Evolutionary conservation across 2,113 vertebrate species (phyloP), one percentile per base, ranked within the genome.

Genomic region (Corythornis vintsioides): DNA sequence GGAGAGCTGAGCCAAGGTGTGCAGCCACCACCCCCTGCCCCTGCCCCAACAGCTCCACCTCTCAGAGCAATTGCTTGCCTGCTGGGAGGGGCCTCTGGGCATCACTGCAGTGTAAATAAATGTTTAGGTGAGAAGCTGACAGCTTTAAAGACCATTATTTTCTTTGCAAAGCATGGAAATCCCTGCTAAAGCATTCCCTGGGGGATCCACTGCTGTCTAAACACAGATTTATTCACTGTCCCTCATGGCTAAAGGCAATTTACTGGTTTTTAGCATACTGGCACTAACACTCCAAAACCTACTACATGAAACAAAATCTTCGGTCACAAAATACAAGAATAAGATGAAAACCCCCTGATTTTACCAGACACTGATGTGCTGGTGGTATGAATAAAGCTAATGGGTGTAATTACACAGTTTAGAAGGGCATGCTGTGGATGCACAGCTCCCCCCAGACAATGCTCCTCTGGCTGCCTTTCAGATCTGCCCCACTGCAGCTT

Each of bases 321-420:
- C 79, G 65, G 70, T 55, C 66, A 66, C 55, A 69, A 92, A 93
- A 83, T 64, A 10, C 21, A 7, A 61, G 10, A 28, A 13, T 2
- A 28, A 53, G 26, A 17, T 53, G 8, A 52, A 25, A 52, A 52
- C 10, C 28, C 4, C 13, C 11, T 69, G 40, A 79, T 73, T 94
- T 89, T 70, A 70, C 42, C 59, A 90, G 77, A 56, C 70, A 50
- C 24, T 72, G 57, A 90, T 93, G 63, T 96, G 81, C 79, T 90
- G 78, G 86, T 48, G 2, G 6, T 28, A 84, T 79, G 71, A 92
- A 84, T 92, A 70, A 90, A 90, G 48, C 52, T 84, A 67, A 95
- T 92, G 67, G 89, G 64, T 74, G 26, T 85, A 93, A 95, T 93
- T 83, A 67, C 35, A 59, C 20, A 38, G 75, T 89, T 89, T 63